A percentile compares a stretch with the other conserved stretches of the same genome.
Conservation (phyloP, 2,797 vertebrate species). For the Urocyon cinereoargenteus region DNA sequence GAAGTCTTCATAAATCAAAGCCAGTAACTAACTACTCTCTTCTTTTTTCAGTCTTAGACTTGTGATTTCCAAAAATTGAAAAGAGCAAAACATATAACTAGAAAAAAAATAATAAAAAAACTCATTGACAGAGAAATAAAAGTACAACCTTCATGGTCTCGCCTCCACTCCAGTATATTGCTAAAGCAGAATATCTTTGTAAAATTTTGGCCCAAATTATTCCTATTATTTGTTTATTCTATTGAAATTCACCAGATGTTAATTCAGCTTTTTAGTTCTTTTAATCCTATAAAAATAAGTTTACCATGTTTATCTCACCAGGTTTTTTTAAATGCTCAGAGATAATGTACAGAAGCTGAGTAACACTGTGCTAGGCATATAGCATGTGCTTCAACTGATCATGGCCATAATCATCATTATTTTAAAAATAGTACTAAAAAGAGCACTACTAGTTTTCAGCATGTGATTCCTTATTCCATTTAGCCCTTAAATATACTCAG, state of each 20-base stretch:
- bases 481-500: background rate
- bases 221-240: conserved; percentile 19
- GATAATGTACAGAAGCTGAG: background rate
- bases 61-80: background rate
- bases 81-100: background rate
- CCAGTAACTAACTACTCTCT: background rate
- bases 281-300: background rate
- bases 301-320: background rate
- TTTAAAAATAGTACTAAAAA: background rate
- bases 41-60: background rate
- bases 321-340: background rate
- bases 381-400: background rate
- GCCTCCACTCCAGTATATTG: background rate
- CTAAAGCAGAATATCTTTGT: background rate
- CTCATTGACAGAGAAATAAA: background rate
- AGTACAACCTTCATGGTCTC: background rate
- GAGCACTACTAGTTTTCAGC: background rate
- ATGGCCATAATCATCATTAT: background rate
- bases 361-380: background rate
- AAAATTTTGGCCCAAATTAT: background rate
- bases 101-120: background rate
- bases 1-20: conserved; percentile 21
- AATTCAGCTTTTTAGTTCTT: background rate
- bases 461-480: background rate
- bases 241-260: background rate